Base-by-base conservation (phyloP, 2,888 invertebrate species). In the Phalangium opilio region DNA sequence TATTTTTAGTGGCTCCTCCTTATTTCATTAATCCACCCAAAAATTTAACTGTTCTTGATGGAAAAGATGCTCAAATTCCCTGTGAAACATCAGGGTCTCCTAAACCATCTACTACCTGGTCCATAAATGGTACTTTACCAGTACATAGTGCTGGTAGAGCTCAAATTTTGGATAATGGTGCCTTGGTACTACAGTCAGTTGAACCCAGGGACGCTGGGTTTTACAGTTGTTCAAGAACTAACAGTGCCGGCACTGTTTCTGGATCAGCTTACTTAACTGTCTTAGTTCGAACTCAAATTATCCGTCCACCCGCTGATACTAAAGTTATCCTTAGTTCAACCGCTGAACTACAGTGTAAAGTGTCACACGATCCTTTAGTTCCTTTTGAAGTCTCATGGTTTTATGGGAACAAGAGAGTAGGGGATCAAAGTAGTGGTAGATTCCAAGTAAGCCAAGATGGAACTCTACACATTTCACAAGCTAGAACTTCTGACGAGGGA, bases 81-180 rank as follows among this genome's bases (percentile, higher is more conserved):
- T 95, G 95, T 67, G 75, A 83, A 58, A 90, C 87, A 21, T 76
- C 80, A 46, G 93, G 93, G 43, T 87, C 91, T 15, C 93, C 93
- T 18, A 75, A 78, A 57, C 93, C 95, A 10, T 85, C 83, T 63
- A 76, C 84, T 50, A 83, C 85, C 40, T 95, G 95, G 95, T 78
- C 79, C 61, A 84, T 81, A 63, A 84, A 86, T 69, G 85, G 90
- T 90, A 42, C 52, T 3, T 43, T 47, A 15, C 47, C 51, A n/a
- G 49, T 63, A 12, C 53, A 54, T 4, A 59, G 56, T 74, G 81
- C 51, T 43, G 83, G 83, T 55, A 74, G 89, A 59, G 74, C 89
- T 52, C 87, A 87, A 71, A 76, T 84, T 45, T 70, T 87, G 55
- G 86, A 87, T 53, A 80, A 79, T 58, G 87, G 87, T 34, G 86